Conservation (phyloP, 2,113 vertebrate species). For the Tauraco erythrolophus region DNA sequence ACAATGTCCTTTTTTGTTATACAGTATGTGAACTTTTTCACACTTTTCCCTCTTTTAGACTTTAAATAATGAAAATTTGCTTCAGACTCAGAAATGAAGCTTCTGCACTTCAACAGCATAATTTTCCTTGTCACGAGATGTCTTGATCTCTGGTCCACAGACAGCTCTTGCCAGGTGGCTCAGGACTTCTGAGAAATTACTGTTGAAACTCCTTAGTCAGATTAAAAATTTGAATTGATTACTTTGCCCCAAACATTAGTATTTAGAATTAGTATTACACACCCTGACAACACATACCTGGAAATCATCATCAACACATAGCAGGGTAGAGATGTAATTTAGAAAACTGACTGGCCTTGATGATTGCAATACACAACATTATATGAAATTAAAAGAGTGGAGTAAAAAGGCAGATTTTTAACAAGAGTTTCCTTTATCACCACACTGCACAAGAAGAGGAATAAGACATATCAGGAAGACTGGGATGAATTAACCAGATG, state of each 20-base stretch:
- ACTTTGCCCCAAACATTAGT: rapidly evolving
- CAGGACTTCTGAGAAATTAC: neutral
- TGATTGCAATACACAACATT: neutral
- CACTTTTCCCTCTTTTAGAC: neutral
- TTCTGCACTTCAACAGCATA: neutral
- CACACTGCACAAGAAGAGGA: neutral
- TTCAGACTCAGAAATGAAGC: neutral
- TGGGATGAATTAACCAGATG: neutral
- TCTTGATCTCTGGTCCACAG: neutral
- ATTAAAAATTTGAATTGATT: neutral
- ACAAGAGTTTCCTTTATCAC: neutral
- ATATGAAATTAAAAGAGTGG: neutral
- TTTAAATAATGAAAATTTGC: neutral
- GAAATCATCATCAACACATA: neutral
- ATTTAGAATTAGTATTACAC: neutral
- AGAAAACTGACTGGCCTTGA: neutral
- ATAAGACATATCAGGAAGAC: neutral
- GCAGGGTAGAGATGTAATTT: rapidly evolving
- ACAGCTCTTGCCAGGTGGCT: neutral
- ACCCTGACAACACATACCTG: neutral
- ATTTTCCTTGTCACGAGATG: neutral
- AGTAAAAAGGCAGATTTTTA: neutral
- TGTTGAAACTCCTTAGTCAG: neutral
- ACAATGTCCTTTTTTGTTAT: neutral
- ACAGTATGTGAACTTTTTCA: neutral